phyloP scores from a whole-genome alignment of 1,140 invertebrate genomes.

The Chymomyza costata region DNA sequence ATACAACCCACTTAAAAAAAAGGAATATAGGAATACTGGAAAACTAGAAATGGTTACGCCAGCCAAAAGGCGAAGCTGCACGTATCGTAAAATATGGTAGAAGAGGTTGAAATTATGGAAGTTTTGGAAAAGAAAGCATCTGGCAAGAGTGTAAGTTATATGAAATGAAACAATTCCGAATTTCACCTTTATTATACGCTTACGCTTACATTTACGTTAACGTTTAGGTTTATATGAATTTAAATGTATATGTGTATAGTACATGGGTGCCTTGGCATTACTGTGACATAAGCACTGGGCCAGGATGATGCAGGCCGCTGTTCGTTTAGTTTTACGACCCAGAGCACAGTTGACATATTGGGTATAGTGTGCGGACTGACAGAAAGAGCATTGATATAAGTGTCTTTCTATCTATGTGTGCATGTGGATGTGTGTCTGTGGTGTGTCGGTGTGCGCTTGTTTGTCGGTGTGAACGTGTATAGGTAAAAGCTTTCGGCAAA shows the following conservation, averaged over 20 bases:
- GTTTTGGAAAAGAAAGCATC: not conserved
- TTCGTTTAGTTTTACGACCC: constrained; percentile 68
- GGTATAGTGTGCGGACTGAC: no score
- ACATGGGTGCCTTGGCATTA: constrained; percentile 14
- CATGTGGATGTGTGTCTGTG: not conserved
- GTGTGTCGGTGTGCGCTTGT: constrained; percentile 5
- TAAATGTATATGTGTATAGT: constrained; percentile 60
- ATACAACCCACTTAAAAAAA: constrained; percentile 27
- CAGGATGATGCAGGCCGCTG: no score
- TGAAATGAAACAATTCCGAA: constrained; percentile 63
- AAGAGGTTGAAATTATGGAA: no score
- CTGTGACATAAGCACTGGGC: constrained; percentile 13
- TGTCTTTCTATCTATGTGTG: not conserved
- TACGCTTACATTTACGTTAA: no score
- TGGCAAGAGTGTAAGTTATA: constrained; percentile 52
- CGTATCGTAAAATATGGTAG: no score
- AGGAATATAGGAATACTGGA: constrained; percentile 18
- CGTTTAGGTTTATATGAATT: constrained; percentile 58
- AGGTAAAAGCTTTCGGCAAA: constrained; percentile 71
- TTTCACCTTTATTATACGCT: constrained; percentile 59
- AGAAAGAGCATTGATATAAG: no score
- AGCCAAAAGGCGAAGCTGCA: no score
- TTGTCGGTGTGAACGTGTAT: constrained; percentile 43
- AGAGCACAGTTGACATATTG: constrained; percentile 50
- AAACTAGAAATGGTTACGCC: not conserved